Conservation (phyloP, 2,888 invertebrate species). For the Sericinus montela region DNA sequence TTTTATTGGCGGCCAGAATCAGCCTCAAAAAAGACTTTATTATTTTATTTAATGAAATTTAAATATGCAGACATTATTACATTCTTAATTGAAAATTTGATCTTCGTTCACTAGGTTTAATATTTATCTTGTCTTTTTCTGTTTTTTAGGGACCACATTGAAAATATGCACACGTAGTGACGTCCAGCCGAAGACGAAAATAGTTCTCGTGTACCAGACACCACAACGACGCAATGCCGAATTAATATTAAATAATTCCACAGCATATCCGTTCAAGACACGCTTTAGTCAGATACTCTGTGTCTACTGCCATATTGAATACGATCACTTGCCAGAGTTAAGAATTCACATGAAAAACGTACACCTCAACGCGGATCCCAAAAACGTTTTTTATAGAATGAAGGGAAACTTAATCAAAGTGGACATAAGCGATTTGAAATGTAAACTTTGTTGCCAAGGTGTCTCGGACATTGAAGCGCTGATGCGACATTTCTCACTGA, state of each 20-base stretch:
- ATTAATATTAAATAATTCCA: constrained; percentile 59
- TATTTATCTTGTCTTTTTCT: constrained; percentile 41
- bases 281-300: constrained; percentile 66
- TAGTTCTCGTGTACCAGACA: constrained; percentile 65
- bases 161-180: constrained; percentile 63
- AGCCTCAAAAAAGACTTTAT: no score
- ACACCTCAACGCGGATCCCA: constrained; percentile 55
- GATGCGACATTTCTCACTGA: constrained; percentile 56
- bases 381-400: constrained; percentile 64
- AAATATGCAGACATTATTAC: no score
- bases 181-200: constrained; percentile 63
- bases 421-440: constrained; percentile 64
- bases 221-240: constrained; percentile 70
- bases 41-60: no score
- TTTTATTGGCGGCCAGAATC: no score
- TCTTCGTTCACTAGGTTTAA: background rate
- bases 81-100: background rate
- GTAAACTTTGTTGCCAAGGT: constrained; percentile 53
- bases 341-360: constrained; percentile 57
- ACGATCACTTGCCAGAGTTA: constrained; percentile 46
- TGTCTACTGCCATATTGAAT: constrained; percentile 63
- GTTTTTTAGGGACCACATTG: constrained; percentile 73
- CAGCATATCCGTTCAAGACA: constrained; percentile 68
- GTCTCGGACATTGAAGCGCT: constrained; percentile 55
- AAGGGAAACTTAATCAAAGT: constrained; percentile 67